Evolutionary conservation across 2,888 invertebrate genomes (phyloP).

Genomic region (Dynastes maya): DNA sequence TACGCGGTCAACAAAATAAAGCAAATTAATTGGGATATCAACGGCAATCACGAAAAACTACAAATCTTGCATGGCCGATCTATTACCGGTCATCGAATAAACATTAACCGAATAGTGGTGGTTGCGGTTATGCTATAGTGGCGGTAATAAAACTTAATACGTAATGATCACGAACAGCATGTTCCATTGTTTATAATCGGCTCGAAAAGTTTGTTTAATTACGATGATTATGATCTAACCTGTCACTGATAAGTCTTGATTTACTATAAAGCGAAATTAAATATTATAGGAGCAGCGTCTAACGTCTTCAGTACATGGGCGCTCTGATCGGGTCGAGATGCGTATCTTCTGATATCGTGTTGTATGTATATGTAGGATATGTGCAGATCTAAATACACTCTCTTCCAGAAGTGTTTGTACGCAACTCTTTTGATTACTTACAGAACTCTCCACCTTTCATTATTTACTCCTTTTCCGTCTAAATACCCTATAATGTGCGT

Average conservation of each 20-base stretch:
- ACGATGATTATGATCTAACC: slow-evolving; percentile 42
- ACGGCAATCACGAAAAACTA: slow-evolving; percentile 37
- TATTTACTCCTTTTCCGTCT: too few relatives aligned
- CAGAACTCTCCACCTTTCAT: too few relatives aligned
- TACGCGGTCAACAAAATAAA: slow-evolving; percentile 15
- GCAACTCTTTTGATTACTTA: background rate
- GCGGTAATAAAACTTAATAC: slow-evolving; percentile 42
- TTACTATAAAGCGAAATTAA: slow-evolving; percentile 41
- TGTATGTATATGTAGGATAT: slow-evolving; percentile 19
- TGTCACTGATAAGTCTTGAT: slow-evolving; percentile 47
- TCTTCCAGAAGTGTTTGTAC: too few relatives aligned
- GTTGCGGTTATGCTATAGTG: slow-evolving; percentile 9
- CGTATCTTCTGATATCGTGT: slow-evolving; percentile 40
- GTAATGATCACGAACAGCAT: slow-evolving; percentile 41
- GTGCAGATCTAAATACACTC: background rate
- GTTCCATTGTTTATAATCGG: slow-evolving; percentile 45
- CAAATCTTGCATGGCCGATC: slow-evolving; percentile 33
- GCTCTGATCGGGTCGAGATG: slow-evolving; percentile 25
- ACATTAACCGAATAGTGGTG: slow-evolving; percentile 9
- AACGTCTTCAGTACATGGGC: slow-evolving; percentile 11
- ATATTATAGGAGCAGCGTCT: slow-evolving; percentile 28
- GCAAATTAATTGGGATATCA: slow-evolving; percentile 42
- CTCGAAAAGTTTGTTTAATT: slow-evolving; percentile 44
- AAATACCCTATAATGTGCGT: too few relatives aligned
- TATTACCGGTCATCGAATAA: slow-evolving; percentile 28